Base-by-base conservation (phyloP, 2,888 invertebrate species). In the Dyspetes luteomarginatus region DNA sequence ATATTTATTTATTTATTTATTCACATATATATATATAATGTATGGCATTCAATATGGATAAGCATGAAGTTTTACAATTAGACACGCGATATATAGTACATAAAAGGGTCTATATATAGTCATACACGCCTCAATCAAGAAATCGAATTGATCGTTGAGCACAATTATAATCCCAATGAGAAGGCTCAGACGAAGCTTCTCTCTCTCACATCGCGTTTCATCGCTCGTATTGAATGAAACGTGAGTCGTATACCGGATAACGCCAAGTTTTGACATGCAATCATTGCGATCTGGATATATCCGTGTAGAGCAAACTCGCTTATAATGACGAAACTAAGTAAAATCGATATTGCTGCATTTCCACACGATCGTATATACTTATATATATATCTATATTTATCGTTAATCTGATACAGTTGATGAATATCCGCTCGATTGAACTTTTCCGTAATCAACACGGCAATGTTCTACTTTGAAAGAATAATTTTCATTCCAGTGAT, bases 221-320 rank as follows among this genome's bases (percentile, higher is more conserved):
- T 60, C 22, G 15, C 15, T 28, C 36, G 15, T 15, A 30, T n/a
- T n/a, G 30, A 17, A 41, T 12, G 64, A 50, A 30, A 28, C 17
- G 55, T 19, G 48, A 22, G 15, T 15, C 50, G 28, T 28, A 48
- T 4, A 19, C 24, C 45, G 9, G n/a, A 50, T 64, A 73, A 69
- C 73, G 78, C 80, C 62, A 82, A 68, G 60, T 77, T 79, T 78
- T 81, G 81, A 78, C 78, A 68, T 71, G 79, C 78, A 81, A 78
- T 83, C 78, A 74, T 83, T 82, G 67, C 73, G 64, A 76, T 81
- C 75, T 58, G 69, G 43, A 71, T 74, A 76, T 81, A 56, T 62
- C 71, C 43, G 71, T 60, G 62, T 64, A 26, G 4, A 36, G 48
- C 55, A 7, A 24, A 65, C 17, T 62, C 15, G 41, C 7, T 48